These are phyloP conservation scores for Melanotaenia nigrans DNA, from an alignment of 2,797 vertebrate species.

Conservation along the genomic window DNA sequence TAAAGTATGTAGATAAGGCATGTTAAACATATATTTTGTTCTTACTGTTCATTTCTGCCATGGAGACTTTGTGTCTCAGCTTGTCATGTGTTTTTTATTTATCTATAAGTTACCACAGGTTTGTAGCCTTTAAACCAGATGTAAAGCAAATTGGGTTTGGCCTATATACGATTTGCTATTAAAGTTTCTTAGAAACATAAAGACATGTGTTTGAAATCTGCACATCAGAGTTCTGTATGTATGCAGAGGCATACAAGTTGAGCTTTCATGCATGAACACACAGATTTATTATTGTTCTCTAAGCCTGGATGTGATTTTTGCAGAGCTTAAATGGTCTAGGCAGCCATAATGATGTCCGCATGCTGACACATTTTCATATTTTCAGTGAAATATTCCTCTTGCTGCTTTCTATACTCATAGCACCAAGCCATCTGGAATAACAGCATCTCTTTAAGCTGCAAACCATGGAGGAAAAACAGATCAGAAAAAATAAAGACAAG, in stretches of 20 bases:
- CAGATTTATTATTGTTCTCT: slow-evolving; percentile 59
- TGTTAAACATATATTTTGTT: slow-evolving; percentile 43
- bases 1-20: slow-evolving; percentile 17
- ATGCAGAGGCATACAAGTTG: slow-evolving; percentile 46
- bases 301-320: slow-evolving; percentile 68
- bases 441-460: slow-evolving; percentile 55
- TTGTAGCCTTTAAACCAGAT: slow-evolving; percentile 47
- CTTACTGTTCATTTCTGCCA: slow-evolving; percentile 23
- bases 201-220: slow-evolving; percentile 68
- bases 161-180: slow-evolving; percentile 53
- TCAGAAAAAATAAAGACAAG: slow-evolving; percentile 36
- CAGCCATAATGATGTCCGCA: slow-evolving; percentile 71
- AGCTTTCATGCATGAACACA: slow-evolving; percentile 48
- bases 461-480: slow-evolving; percentile 55
- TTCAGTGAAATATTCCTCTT: slow-evolving; percentile 61
- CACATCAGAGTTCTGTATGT: slow-evolving; percentile 57
- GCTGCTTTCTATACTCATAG: slow-evolving; percentile 49
- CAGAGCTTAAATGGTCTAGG: slow-evolving; percentile 65
- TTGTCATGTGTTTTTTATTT: slow-evolving; percentile 43
- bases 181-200: slow-evolving; percentile 54
- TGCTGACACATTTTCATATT: slow-evolving; percentile 74
- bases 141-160: slow-evolving; percentile 62
- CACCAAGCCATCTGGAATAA: slow-evolving; percentile 69
- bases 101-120: slow-evolving; percentile 31
- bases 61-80: slow-evolving; percentile 44